These are phyloP conservation scores for Biston betularia DNA, from an alignment of 2,888 invertebrate species.

Conservation along the genomic window DNA sequence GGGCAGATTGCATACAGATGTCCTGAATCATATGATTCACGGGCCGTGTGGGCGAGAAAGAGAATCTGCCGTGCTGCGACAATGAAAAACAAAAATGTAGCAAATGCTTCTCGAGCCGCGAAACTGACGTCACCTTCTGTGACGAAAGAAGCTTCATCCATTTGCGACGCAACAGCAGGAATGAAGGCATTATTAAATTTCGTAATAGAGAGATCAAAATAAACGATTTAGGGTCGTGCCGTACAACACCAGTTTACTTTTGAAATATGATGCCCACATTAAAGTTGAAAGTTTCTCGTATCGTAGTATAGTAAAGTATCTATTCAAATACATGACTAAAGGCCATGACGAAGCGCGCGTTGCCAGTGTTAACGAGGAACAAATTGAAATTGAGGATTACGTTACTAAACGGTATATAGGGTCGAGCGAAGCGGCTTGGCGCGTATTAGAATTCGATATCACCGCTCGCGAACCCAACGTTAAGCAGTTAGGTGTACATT, in stretches of 20 bases:
- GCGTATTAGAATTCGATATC: slow-evolving; percentile 20
- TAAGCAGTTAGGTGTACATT: background rate
- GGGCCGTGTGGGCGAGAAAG: slow-evolving; percentile 12
- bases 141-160: slow-evolving; percentile 2
- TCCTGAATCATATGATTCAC: slow-evolving; percentile 7
- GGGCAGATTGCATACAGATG: background rate
- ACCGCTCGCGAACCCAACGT: slow-evolving; percentile 24
- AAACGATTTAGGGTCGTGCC: no score
- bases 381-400: background rate
- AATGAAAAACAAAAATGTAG: slow-evolving; percentile 9
- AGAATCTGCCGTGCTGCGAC: slow-evolving; percentile 11
- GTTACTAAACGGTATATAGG: slow-evolving; percentile 20
- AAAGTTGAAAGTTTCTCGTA: background rate
- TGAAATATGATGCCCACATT: no score
- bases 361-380: background rate
- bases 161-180: slow-evolving; percentile 14
- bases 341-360: slow-evolving; percentile 17
- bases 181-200: slow-evolving; percentile 3
- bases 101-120: slow-evolving; percentile 15
- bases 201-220: background rate
- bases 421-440: slow-evolving; percentile 22
- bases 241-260: no score
- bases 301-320: background rate
- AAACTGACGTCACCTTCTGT: slow-evolving; percentile 7
- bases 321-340: slow-evolving; percentile 15